These are phyloP conservation scores for Rhopalosiphum maidis DNA, from an alignment of 1,140 invertebrate species.

Conservation along the genomic window DNA sequence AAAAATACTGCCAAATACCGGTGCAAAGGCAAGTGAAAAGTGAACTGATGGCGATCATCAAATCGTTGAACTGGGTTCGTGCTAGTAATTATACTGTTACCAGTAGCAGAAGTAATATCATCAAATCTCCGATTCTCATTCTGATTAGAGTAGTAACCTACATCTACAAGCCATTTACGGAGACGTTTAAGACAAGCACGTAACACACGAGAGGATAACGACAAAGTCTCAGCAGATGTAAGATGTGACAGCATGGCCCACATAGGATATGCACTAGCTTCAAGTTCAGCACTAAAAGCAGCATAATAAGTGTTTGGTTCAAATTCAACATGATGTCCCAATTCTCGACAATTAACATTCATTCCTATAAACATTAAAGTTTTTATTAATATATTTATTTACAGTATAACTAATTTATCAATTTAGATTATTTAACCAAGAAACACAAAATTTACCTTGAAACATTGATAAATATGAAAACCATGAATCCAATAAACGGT, in stretches of 20 bases:
- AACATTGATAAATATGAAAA: conserved; percentile 91
- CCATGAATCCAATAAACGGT: conserved; percentile 90
- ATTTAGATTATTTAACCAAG: neutral
- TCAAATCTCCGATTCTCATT: neutral
- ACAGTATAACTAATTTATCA: neutral
- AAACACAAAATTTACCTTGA: conserved; percentile 74
- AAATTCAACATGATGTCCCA: conserved; percentile 92
- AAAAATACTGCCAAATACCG: conserved; percentile 92
- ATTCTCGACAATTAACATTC: conserved; percentile 92
- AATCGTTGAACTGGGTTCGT: neutral
- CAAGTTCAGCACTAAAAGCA: conserved; percentile 94
- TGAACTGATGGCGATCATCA: conserved; percentile 80
- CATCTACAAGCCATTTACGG: conserved; percentile 85
- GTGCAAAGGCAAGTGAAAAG: conserved; percentile 95
- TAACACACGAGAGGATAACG: conserved; percentile 76
- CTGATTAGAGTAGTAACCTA: conserved; percentile 68
- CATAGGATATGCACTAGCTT: conserved; percentile 96
- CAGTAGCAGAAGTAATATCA: neutral
- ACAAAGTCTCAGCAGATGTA: conserved; percentile 64
- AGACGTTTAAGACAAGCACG: conserved; percentile 77
- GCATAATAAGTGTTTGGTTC: conserved; percentile 97
- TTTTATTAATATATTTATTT: neutral
- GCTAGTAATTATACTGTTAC: neutral
- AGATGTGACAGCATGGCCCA: conserved; percentile 93
- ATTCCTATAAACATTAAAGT: conserved; percentile 71